Evolutionary conservation across 2,797 vertebrate genomes (phyloP), one percentile per base, ranked within the genome.

Genomic region (Denticeps clupeoides): DNA sequence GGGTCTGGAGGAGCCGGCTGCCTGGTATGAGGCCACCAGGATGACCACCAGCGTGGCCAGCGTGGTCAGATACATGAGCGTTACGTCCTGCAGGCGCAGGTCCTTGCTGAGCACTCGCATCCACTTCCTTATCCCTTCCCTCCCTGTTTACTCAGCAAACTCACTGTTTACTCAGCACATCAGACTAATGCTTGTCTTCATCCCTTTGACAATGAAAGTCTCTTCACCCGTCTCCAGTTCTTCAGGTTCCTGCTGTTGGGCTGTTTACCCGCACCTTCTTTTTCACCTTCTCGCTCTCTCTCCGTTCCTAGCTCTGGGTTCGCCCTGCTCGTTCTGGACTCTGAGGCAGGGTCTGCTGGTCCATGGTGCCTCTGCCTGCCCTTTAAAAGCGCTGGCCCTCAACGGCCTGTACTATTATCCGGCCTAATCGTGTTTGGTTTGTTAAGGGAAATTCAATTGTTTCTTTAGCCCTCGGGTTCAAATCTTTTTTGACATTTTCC

Each of bases 371-470:
- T 1, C 0, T 1, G 55, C 16, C 32, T 65, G 71, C 55, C 79
- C 75, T 92, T 94, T 92, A 94, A 93, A 73, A 48, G 68, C 79
- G 49, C 63, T 65, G 76, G 75, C 65, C 64, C 59, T 64, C 64
- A 63, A 70, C 71, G 66, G 75, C 67, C 11, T 69, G 78, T 70
- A 58, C 65, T 74, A 74, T 63, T 72, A 67, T 65, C 47, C 29
- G 27, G 38, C 62, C 9, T 93, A 95, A 97, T 93, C 68, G 53
- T 64, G 87, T 98, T 96, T 88, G 61, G 67, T 79, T 79, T 80
- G 72, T 80, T 79, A 82, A 80, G 70, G 55, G 77, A 89, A 93
- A 97, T 91, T 75, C 70, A 73, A 84, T 93, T 93, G 82, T 79
- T 61, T 71, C 60, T 68, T 75, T 78, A 80, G 79, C 82, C 85